phyloP scores from a whole-genome alignment of 2,113 vertebrate genomes.

The Nerophis lumbriciformis region DNA sequence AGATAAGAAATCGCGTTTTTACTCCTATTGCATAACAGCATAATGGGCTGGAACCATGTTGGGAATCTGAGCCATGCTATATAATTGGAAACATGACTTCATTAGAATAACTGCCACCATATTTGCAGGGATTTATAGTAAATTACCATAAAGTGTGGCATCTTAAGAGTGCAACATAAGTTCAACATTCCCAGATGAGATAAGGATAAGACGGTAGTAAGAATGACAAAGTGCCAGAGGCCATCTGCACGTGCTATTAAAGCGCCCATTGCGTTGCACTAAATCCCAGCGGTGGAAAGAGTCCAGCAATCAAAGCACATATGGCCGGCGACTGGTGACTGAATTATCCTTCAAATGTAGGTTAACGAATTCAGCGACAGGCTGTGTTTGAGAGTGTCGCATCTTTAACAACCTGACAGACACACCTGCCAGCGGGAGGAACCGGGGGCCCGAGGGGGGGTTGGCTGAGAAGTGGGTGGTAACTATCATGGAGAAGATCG shows the following conservation, averaged over 20 bases:
- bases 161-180: slow-evolving; percentile 38
- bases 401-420: slow-evolving; percentile 52
- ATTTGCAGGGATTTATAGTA: slow-evolving; percentile 36
- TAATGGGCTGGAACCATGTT: slow-evolving; percentile 24
- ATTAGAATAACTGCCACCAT: slow-evolving; percentile 38
- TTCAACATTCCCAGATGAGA: slow-evolving; percentile 43
- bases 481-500: slow-evolving; percentile 20
- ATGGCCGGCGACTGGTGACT: slow-evolving; percentile 53
- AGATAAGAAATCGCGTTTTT: slow-evolving; percentile 32
- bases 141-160: slow-evolving; percentile 30
- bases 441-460: neutral
- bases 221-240: slow-evolving; percentile 46
- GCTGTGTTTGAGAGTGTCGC: slow-evolving; percentile 43
- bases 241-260: slow-evolving; percentile 64
- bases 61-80: slow-evolving; percentile 18
- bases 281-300: slow-evolving; percentile 62
- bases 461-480: neutral
- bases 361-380: slow-evolving; percentile 70
- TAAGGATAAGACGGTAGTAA: slow-evolving; percentile 36
- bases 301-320: slow-evolving; percentile 67
- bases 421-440: slow-evolving; percentile 52
- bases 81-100: slow-evolving; percentile 36
- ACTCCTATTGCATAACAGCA: slow-evolving; percentile 37
- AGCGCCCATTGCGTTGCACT: slow-evolving; percentile 38
- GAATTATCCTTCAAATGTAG: slow-evolving; percentile 69